Evolutionary conservation across 2,797 vertebrate genomes (phyloP), one percentile per base, ranked within the genome.

Genomic region (Garrulus glandarius): DNA sequence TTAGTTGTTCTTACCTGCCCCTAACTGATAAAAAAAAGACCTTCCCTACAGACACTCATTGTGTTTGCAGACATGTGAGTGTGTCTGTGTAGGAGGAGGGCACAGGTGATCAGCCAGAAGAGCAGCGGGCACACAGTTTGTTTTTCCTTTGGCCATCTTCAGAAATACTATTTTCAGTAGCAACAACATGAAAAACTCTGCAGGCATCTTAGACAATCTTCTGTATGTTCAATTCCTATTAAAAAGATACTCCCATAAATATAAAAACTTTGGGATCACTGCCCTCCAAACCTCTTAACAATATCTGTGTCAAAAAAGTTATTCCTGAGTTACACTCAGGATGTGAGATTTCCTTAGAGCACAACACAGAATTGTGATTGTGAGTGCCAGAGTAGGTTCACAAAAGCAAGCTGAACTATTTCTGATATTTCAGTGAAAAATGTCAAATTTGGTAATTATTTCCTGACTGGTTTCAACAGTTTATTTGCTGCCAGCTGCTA

Each of bases 361-460:
- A 75, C 84, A 84, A 32, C 22, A 59, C 2, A 69, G 57, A 69
- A 77, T 24, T 70, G 5, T 69, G 68, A 34, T 41, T 78, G 8
- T 29, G 27, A 90, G 21, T 77, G 50, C n/a, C 77, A 56, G 26
- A n/a, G 15, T 7, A 60, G 16, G 32, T 43, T 70, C 53, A 65
- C 39, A 84, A 87, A 89, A 91, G 14, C 37, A 79, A 68, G 44
- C 37, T 59, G 60, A 83, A 90, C 30, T 80, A 50, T 90, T 90
- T 89, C 68, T 89, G 39, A 47, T 91, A 89, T 59, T 92, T 49
- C 59, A 72, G 59, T 64, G 67, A 87, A 87, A 95, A 89, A 79
- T 61, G 26, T 47, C 61, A 83, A 36, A 55, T 87, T 53, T 34
- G 71, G 57, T 70, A 77, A 93, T 59, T 76, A 59, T 59, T 89